Percentiles rank a stretch among this genome's conserved stretches.
Evolutionary conservation across 2,888 invertebrate species (phyloP).

Genomic region (Synergus itoensis): DNA sequence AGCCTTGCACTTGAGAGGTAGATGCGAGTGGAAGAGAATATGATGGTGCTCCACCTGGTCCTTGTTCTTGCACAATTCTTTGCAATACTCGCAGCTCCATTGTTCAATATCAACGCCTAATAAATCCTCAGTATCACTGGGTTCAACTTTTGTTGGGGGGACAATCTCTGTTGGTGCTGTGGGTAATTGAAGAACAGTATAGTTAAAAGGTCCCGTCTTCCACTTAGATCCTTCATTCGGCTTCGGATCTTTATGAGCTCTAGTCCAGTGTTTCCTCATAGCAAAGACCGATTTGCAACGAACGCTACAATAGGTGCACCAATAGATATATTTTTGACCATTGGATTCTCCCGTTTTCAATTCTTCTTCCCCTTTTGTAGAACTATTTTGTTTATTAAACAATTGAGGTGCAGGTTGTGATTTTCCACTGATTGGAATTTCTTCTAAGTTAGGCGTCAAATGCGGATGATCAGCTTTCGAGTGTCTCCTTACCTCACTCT

Average conservation of each 20-base stretch:
- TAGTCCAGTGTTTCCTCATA: conserved; percentile 68
- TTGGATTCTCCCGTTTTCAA: background rate
- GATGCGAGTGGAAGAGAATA: conserved; percentile 74
- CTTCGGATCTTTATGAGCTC: conserved; percentile 61
- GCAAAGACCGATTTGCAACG: conserved; percentile 63
- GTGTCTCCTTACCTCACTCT: conserved; percentile 69
- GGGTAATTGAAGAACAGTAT: background rate
- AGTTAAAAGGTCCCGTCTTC: conserved; percentile 18
- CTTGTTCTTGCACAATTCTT: conserved; percentile 70
- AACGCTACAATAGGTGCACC: conserved; percentile 69
- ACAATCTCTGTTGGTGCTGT: background rate
- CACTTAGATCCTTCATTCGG: conserved; percentile 8
- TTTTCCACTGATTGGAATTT: conserved; percentile 7
- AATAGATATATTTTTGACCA: conserved; percentile 58
- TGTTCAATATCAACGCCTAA: conserved; percentile 46
- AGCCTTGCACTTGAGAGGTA: conserved; percentile 66
- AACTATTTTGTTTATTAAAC: background rate
- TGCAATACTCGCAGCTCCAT: conserved; percentile 72
- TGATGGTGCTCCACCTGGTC: conserved; percentile 74
- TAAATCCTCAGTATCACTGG: background rate
- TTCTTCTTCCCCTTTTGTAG: background rate
- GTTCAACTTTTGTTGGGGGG: background rate
- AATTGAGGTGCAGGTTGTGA: background rate
- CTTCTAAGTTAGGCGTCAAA: conserved; percentile 45
- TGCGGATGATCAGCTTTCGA: conserved; percentile 69